Evolutionary conservation across 1,140 invertebrate genomes (phyloP), one percentile per base, ranked within the genome.

Genomic region (Vanessa tameamea): DNA sequence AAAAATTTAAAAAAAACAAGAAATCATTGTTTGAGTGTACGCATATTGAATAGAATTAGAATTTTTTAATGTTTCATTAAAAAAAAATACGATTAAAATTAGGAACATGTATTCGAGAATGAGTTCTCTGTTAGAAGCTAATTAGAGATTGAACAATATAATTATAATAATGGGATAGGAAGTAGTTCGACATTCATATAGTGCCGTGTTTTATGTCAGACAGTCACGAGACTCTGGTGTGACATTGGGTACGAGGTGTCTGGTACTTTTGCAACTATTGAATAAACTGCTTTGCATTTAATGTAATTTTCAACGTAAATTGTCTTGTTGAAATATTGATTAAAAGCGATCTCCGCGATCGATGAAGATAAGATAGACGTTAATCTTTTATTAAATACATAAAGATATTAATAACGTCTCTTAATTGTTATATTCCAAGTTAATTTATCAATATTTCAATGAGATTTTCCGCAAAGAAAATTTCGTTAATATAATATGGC

Each of bases 61-160:
- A 12, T 13, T 59, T 59, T 59, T 59, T 59, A 59, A 59, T 59
- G 23, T 59, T 59, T 12, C 20, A 59, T 26, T 26, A 26, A 59
- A 59, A 61, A 43, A 61, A 37, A 31, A 31, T 61, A 61, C 23
- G 31, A 61, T 37, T 61, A 37, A 37, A 0, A 61, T 23, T 61
- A 61, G 57, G 31, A 31, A 61, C 57, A 61, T 61, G 57, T 61
- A 61, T 61, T 61, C 23, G 57, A 61, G 57, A 61, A 61, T 61
- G 57, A 37, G 9, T 61, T 61, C 57, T 61, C 57, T 61, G 53
- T 61, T 61, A 61, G 13, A 61, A 4, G 57, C 57, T 61, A 61
- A 61, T 61, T 61, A 61, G 57, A 61, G 57, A 37, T 57, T 23
- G 53, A 57, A 23, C 53, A 23, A 61, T 26, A 37, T 61, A 31